Base-by-base conservation (phyloP, 2,113 vertebrate species). In the Nibea coibor region DNA sequence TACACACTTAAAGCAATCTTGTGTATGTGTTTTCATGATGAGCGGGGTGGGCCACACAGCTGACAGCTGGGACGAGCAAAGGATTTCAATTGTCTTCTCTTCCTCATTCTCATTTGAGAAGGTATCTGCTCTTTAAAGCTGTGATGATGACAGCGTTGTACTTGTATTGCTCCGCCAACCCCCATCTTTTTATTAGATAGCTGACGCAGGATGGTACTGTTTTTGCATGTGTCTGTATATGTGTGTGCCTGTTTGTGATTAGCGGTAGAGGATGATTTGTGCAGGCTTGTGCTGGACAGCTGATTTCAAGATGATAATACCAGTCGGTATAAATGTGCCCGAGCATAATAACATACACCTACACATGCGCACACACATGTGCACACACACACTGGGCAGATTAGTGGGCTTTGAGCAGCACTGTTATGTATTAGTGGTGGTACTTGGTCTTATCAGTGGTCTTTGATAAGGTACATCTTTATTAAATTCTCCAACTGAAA, bases 401-500 rank as follows among this genome's bases (percentile, higher is more conserved):
- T 81, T 97, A 97, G 97, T 96, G 95, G 96, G 94, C 95, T 98
- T 96, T 92, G 96, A 97, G 96, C 95, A 94, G 96, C 95, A 96
- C 94, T 95, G 96, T 96, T 95, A 87, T 93, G 96, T 94, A 96
- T 97, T 97, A 96, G 95, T 94, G 95, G 94, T 85, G 93, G 95
- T 95, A 96, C 96, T 97, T 97, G 96, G 96, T 95, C 94, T 97
- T 97, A 98, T 96, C 96, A 96, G 96, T 89, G 91, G 88, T 93
- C 95, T 92, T 96, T 96, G 96, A 98, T 98, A 97, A 98, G 96
- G 95, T 96, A 97, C 96, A 96, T 97, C 97, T 98, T 97, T 97
- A 98, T 97, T 97, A 97, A 97, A 98, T 97, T 96, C 95, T 91
- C 94, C 94, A 95, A 96, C 94, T 96, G 95, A 96, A 96, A 96